A percentile compares a stretch with the other conserved stretches of the same genome.
phyloP scores from a whole-genome alignment of 2,113 vertebrate species.

The Bagarius yarrelli region DNA sequence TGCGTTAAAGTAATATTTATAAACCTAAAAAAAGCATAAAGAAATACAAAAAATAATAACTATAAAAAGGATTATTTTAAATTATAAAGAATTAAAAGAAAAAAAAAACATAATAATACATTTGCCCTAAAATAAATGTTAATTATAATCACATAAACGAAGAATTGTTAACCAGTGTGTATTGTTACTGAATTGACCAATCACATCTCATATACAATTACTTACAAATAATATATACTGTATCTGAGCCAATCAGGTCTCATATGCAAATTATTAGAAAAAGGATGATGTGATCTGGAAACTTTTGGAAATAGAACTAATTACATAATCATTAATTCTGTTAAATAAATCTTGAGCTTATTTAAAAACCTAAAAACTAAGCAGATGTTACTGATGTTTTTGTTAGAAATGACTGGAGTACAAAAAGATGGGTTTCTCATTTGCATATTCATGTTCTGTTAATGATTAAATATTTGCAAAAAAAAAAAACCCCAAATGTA shows the following conservation, averaged over 20 bases:
- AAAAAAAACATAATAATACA: not conserved
- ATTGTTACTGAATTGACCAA: not conserved
- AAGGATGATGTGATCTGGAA: not conserved
- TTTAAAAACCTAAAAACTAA: not conserved
- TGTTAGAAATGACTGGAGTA: not conserved
- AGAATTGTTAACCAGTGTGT: not conserved
- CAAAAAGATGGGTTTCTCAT: not conserved
- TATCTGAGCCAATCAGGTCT: too few species aligned
- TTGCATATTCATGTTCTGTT: not conserved
- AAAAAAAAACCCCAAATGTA: too few species aligned
- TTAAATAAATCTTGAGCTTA: not conserved
- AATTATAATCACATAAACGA: not conserved
- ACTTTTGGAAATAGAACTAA: not conserved
- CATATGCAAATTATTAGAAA: not conserved
- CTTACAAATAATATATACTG: too few species aligned
- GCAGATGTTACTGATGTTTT: not conserved
- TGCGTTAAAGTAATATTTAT: too few species aligned
- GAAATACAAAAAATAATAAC: too few species aligned
- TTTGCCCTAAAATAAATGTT: not conserved
- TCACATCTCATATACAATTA: constrained; percentile 2
- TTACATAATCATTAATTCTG: not conserved
- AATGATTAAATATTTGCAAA: too few species aligned
- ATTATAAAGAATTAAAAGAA: too few species aligned
- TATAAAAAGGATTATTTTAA: too few species aligned
- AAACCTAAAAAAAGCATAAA: too few species aligned